phyloP scores from a whole-genome alignment of 92 coral and sea anemone genomes.

The Umimayanthus chanpuru region DNA sequence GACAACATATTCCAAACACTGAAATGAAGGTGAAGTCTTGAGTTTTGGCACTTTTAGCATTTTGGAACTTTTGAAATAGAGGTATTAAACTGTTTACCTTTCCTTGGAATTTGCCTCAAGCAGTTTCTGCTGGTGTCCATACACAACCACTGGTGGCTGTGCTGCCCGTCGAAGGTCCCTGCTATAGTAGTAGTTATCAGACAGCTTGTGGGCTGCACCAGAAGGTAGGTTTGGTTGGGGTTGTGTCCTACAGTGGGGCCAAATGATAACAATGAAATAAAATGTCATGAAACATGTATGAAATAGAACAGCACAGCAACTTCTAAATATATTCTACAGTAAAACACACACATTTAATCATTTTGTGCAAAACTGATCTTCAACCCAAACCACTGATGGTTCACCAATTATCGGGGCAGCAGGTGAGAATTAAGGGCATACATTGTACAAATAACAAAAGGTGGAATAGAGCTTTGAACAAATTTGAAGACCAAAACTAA shows the following conservation, averaged over 20 bases:
- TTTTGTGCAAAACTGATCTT: too few relatives aligned
- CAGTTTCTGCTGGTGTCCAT: slow-evolving; percentile 76
- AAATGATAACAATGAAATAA: neutral
- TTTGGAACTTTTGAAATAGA: too few relatives aligned
- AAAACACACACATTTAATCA: too few relatives aligned
- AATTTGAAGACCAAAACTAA: too few relatives aligned
- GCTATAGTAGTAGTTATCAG: slow-evolving; percentile 83
- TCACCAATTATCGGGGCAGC: too few relatives aligned
- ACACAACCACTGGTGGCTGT: slow-evolving; percentile 82
- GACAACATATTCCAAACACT: too few relatives aligned
- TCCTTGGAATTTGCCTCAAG: slow-evolving; percentile 61
- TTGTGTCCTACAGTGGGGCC: slow-evolving; percentile 77
- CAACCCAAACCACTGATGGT: too few relatives aligned
- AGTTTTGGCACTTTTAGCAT: too few relatives aligned
- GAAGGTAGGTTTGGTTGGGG: slow-evolving; percentile 85
- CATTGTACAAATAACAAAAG: too few relatives aligned
- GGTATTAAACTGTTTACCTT: slow-evolving; percentile 21
- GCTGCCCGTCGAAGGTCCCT: slow-evolving; percentile 89
- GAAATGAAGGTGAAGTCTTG: too few relatives aligned
- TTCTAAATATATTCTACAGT: slow-evolving; percentile 1
- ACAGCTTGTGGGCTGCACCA: slow-evolving; percentile 94
- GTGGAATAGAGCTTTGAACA: too few relatives aligned
- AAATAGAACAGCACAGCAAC: neutral
- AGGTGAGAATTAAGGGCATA: too few relatives aligned
- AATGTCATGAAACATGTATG: neutral